phyloP scores from a whole-genome alignment of 1,140 invertebrate species.

The Lethrus apterus region DNA sequence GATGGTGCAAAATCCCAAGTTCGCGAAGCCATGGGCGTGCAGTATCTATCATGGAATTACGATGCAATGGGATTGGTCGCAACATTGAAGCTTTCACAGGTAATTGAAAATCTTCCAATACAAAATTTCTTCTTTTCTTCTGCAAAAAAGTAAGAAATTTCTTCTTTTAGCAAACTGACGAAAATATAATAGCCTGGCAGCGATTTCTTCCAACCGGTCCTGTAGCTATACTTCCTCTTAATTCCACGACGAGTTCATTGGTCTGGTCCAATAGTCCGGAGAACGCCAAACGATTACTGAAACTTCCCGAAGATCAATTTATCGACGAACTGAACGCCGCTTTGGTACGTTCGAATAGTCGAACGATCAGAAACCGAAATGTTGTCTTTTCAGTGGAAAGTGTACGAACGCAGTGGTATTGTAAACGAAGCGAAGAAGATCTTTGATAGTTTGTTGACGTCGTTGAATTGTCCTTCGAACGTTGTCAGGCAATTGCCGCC shows the following conservation, averaged over 20 bases:
- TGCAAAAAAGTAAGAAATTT: constrained; percentile 7
- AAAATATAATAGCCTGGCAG: constrained; percentile 89
- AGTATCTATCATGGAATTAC: constrained; percentile 76
- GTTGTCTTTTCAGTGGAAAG: constrained; percentile 52
- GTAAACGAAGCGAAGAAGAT: constrained; percentile 51
- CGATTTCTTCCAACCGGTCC: constrained; percentile 87
- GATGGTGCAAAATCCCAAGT: constrained; percentile 88
- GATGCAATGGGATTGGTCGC: constrained; percentile 87
- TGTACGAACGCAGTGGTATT: constrained; percentile 51
- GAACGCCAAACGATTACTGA: constrained; percentile 66
- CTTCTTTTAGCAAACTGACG: constrained; percentile 39
- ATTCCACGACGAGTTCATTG: constrained; percentile 58
- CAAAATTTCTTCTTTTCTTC: too few relatives aligned
- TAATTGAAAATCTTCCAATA: constrained; percentile 35
- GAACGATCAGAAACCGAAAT: neutral
- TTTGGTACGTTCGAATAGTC: constrained; percentile 53
- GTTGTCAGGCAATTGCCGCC: constrained; percentile 68
- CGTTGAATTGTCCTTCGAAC: constrained; percentile 43
- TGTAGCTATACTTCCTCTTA: constrained; percentile 82
- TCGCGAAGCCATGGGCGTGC: constrained; percentile 67
- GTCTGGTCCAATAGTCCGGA: constrained; percentile 82
- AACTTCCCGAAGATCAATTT: constrained; percentile 70
- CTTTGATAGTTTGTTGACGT: constrained; percentile 44
- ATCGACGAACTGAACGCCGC: constrained; percentile 84
- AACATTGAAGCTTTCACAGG: constrained; percentile 71